A percentile compares a stretch with the other conserved stretches of the same genome.
Evolutionary conservation across 2,888 invertebrate species (phyloP).

Genomic region (Heliconius erato): DNA sequence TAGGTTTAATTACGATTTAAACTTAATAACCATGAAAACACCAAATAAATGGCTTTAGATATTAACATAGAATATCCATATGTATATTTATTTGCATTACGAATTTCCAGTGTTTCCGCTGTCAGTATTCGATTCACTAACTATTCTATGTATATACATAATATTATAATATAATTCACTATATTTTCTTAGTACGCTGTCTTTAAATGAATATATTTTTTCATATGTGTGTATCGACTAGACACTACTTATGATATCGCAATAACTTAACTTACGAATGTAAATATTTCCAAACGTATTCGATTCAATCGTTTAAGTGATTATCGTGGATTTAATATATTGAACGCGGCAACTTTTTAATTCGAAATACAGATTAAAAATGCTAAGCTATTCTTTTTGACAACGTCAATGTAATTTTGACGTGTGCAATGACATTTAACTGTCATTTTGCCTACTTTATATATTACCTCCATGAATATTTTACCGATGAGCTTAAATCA

Average conservation of each 20-base stretch:
- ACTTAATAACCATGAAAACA: neutral
- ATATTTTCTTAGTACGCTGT: conserved; percentile 80
- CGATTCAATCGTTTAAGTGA: conserved; percentile 58
- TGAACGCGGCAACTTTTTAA: neutral
- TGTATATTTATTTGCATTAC: conserved; percentile 30
- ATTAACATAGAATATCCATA: conserved; percentile 7
- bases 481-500: conserved; percentile 63
- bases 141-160: conserved; percentile 71
- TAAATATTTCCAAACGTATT: conserved; percentile 64
- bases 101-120: conserved; percentile 49
- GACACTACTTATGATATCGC: conserved; percentile 78
- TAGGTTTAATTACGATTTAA: neutral
- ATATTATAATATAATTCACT: conserved; percentile 65
- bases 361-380: conserved; percentile 45
- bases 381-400: conserved; percentile 1
- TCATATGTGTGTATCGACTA: conserved; percentile 63
- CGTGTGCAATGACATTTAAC: neutral
- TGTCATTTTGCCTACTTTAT: conserved; percentile 29
- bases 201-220: conserved; percentile 78
- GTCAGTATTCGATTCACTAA: conserved; percentile 75
- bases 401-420: conserved; percentile 25
- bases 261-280: conserved; percentile 78
- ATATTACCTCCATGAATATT: conserved; percentile 50
- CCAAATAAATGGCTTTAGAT: neutral
- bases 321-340: conserved; percentile 39